Evolutionary conservation across 2,113 vertebrate genomes (phyloP), one percentile per base, ranked within the genome.

Genomic region (Phylloscopus trochilus): DNA sequence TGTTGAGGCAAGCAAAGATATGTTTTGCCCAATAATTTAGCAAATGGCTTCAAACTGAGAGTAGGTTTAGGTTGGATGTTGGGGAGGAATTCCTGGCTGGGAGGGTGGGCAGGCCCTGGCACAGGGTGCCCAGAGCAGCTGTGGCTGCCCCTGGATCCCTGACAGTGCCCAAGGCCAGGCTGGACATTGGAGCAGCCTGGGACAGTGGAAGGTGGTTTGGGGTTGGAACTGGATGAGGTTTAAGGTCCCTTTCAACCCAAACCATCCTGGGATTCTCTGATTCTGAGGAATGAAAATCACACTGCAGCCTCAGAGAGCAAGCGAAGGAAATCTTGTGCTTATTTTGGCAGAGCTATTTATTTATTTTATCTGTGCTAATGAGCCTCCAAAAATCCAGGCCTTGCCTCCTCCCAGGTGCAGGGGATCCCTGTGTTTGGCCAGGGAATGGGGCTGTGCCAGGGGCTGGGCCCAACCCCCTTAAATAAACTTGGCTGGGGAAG

Each of bases 201-300:
- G 11, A 5, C 0, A 8, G n/a, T 7, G 78, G 21, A 0, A 76
- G n/a, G 20, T 27, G 53, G 3, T 59, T 52, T 59, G 15, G 39
- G 27, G 13, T 6, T 53, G 37, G 46, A 68, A 39, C 13, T 53
- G 46, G 69, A 5, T 10, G 24, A 69, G 17, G 35, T 55, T 89
- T 62, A 49, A 83, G 6, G 39, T 35, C 15, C 17, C 21, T 68
- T 47, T 7, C 20, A 67, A 13, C 5, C 13, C 39, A 75, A 17
- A 2, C 28, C 33, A 12, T 24, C 27, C 27, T 19, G 11, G 21
- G 9, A 33, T 89, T 52, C 69, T n/a, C 1, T 24, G n/a, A 24
- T 16, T 24, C 10, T 3, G 4, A 62, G 55, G 43, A 35, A 56
- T 46, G 22, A n/a, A 63, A 68, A n/a, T 27, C 31, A 10, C 9